Percentiles rank a stretch among this genome's conserved stretches.
phyloP scores from a whole-genome alignment of 1,140 invertebrate species.

The Centruroides sculpturatus region DNA sequence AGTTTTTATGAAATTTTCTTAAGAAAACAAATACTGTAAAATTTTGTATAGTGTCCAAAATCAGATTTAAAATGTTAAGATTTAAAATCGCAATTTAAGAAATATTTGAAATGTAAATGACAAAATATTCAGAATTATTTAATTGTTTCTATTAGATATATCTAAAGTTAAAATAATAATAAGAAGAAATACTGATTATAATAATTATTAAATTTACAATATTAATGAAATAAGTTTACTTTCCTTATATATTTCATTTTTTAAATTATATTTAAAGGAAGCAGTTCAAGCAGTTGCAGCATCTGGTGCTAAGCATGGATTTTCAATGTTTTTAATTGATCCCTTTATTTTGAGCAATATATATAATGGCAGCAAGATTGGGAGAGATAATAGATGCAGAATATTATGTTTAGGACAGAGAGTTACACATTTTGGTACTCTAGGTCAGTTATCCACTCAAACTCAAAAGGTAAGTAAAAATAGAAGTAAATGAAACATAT shows the following conservation, averaged over 20 bases:
- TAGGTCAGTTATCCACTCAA: conserved; percentile 14
- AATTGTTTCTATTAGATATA: too few species aligned
- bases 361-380: neutral
- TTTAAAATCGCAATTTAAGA: too few species aligned
- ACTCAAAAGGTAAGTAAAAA: conserved; percentile 7
- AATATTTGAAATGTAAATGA: too few species aligned
- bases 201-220: too few species aligned
- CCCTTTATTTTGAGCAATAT: conserved; percentile 9
- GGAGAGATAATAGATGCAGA: conserved; percentile 1
- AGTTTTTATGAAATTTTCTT: too few species aligned
- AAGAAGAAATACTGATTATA: too few species aligned
- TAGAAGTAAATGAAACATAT: neutral
- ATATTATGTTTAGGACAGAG: conserved; percentile 9
- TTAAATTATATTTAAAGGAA: conserved; percentile 1
- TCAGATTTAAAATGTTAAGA: too few species aligned
- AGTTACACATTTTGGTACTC: conserved; percentile 17
- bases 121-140: too few species aligned
- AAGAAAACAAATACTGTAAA: too few species aligned
- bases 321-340: conserved; percentile 19
- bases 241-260: neutral
- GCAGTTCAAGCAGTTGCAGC: conserved; percentile 4
- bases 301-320: conserved; percentile 7
- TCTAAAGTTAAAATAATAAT: too few species aligned
- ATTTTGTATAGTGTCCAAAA: too few species aligned
- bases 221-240: too few species aligned